Evolutionary conservation across 1,140 invertebrate genomes (phyloP).

Genomic region (Zaprionus ornatus): DNA sequence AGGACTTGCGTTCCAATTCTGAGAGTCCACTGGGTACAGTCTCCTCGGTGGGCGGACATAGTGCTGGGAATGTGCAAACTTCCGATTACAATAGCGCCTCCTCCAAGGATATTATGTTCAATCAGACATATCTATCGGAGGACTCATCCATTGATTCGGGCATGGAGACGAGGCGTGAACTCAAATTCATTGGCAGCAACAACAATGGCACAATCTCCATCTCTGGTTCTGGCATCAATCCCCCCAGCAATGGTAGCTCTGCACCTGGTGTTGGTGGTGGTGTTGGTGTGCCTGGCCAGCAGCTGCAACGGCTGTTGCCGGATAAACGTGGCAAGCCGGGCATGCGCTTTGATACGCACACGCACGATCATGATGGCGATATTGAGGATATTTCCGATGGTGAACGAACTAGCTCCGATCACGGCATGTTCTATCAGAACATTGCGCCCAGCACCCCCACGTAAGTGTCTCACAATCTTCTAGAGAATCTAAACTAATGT

Average conservation of each 20-base stretch:
- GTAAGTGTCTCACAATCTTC: conserved; percentile 47
- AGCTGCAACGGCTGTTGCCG: conserved; percentile 58
- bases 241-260: conserved; percentile 64
- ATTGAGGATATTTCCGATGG: conserved; percentile 94
- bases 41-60: conserved; percentile 69
- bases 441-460: conserved; percentile 79
- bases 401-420: conserved; percentile 90
- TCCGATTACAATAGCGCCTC: conserved; percentile 83
- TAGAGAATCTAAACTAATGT: not conserved
- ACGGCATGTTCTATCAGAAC: conserved; percentile 84
- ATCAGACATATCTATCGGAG: conserved; percentile 84
- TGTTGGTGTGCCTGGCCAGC: conserved; percentile 26
- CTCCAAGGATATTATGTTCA: conserved; percentile 83
- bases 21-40: conserved; percentile 78
- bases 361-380: conserved; percentile 93
- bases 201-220: conserved; percentile 84
- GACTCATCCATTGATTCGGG: conserved; percentile 94
- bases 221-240: conserved; percentile 73
- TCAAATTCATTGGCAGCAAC: conserved; percentile 78
- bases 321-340: conserved; percentile 77
- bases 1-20: conserved; percentile 78
- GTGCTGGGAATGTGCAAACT: conserved; percentile 76
- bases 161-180: conserved; percentile 88
- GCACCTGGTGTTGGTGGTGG: not conserved
- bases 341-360: conserved; percentile 76